Percentiles rank a stretch among this genome's conserved stretches.
Conservation (phyloP, 2,888 invertebrate species). For the Gari tellinella region DNA sequence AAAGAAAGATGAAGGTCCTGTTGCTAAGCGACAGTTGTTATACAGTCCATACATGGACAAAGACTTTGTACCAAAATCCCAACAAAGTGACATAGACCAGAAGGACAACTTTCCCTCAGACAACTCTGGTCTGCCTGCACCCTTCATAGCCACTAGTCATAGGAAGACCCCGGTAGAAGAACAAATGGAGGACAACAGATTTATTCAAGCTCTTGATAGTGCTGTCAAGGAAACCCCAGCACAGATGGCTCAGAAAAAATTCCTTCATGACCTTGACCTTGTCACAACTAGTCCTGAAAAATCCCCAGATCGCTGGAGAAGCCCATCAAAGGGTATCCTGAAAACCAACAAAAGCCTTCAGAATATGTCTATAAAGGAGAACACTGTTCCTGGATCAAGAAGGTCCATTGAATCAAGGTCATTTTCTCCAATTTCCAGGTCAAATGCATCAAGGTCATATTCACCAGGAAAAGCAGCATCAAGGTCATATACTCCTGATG, state of each 20-base stretch:
- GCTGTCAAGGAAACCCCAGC: constrained; percentile 62
- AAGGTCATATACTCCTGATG: constrained; percentile 46
- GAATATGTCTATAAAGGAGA: constrained; percentile 66
- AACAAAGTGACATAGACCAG: constrained; percentile 15
- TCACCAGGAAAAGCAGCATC: constrained; percentile 14
- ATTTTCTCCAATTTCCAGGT: constrained; percentile 53
- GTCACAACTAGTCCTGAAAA: constrained; percentile 36
- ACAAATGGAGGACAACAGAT: constrained; percentile 57
- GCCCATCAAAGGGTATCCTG: constrained; percentile 60
- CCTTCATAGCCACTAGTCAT: constrained; percentile 31
- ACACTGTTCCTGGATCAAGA: constrained; percentile 35
- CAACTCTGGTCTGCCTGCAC: constrained; percentile 15
- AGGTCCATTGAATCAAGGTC: constrained; percentile 55
- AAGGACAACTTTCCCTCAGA: constrained; percentile 26
- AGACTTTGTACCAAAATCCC: constrained; percentile 45
- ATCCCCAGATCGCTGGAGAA: constrained; percentile 38
- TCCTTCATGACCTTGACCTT: constrained; percentile 59
- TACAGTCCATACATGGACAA: constrained; percentile 67
- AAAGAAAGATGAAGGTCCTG: constrained; percentile 33
- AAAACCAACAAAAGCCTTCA: constrained; percentile 65
- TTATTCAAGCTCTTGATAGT: constrained; percentile 63
- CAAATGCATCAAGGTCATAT: constrained; percentile 28
- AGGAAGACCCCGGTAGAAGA: constrained; percentile 43
- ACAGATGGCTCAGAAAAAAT: constrained; percentile 53
- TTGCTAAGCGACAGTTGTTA: constrained; percentile 42